Evolutionary conservation across 2,888 invertebrate genomes (phyloP).

Genomic region (Thymelicus acteon): DNA sequence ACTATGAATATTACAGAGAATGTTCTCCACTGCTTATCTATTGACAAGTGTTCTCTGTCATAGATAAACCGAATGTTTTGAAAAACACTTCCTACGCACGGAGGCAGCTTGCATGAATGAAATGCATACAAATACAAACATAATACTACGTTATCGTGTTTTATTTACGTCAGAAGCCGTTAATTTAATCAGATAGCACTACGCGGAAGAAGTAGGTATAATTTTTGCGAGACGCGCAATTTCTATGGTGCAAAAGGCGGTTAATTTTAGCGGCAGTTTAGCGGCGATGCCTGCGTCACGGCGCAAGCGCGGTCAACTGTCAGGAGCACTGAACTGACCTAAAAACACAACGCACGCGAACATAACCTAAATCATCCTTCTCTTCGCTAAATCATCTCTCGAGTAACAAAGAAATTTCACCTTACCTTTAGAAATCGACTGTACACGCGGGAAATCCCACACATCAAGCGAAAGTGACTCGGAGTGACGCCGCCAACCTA

Average conservation of each 20-base stretch:
- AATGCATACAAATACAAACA: background rate
- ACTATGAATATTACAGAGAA: too few relatives aligned
- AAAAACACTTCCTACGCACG: conserved; percentile 20
- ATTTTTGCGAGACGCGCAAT: conserved; percentile 43
- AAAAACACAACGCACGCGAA: conserved; percentile 75
- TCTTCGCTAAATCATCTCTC: conserved; percentile 38
- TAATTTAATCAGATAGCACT: conserved; percentile 7
- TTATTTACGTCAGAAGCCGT: conserved; percentile 27
- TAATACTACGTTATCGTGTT: background rate
- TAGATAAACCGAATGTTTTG: conserved; percentile 17
- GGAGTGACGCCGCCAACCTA: conserved; percentile 66
- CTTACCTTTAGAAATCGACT: conserved; percentile 62
- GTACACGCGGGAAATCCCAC: conserved; percentile 74
- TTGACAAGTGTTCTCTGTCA: background rate
- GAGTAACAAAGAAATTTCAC: conserved; percentile 38
- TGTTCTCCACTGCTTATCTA: too few relatives aligned
- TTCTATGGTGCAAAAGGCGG: conserved; percentile 52
- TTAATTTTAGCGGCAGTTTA: conserved; percentile 68
- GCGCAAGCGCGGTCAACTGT: conserved; percentile 79
- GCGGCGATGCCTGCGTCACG: conserved; percentile 76
- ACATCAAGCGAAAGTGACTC: conserved; percentile 74
- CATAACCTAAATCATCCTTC: conserved; percentile 59
- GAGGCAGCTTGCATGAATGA: conserved; percentile 19
- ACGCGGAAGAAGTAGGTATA: conserved; percentile 30
- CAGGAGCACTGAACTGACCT: conserved; percentile 81